These are phyloP conservation scores for Cervus canadensis DNA, from an alignment of 2,113 vertebrate species.

Conservation along the genomic window DNA sequence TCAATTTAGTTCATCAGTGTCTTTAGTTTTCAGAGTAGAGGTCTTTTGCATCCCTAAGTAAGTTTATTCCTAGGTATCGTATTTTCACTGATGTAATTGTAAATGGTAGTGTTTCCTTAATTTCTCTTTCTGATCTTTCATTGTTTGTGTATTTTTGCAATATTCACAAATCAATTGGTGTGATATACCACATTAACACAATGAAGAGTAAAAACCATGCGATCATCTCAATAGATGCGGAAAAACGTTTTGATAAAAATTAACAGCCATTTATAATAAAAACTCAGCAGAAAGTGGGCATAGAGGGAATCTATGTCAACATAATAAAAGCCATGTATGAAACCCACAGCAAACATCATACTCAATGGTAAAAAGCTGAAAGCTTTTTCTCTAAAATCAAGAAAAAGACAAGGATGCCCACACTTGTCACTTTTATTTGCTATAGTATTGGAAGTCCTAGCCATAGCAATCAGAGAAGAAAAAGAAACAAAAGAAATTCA, in stretches of 20 bases:
- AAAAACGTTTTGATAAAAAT: neutral
- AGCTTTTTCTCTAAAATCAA: neutral
- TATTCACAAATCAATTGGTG: neutral
- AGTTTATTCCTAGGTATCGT: neutral
- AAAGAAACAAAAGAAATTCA: neutral
- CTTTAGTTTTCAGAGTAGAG: neutral
- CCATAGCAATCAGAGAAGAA: neutral
- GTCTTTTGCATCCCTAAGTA: neutral
- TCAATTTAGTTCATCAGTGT: neutral
- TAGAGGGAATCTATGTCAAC: neutral
- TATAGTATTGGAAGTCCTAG: neutral
- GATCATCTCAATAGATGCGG: neutral
- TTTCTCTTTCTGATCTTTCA: neutral
- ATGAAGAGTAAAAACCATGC: neutral
- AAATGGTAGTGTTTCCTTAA: neutral
- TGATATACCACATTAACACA: neutral
- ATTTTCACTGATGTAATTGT: neutral
- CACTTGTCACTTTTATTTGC: neutral
- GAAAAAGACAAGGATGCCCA: neutral
- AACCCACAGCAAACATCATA: neutral
- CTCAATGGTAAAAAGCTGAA: neutral
- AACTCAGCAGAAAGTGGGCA: neutral
- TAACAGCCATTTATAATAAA: neutral
- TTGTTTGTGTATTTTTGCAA: neutral
- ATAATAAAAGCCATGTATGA: neutral